Base-by-base conservation (phyloP, 1,140 invertebrate genomes). In the Drosophila mayri region DNA sequence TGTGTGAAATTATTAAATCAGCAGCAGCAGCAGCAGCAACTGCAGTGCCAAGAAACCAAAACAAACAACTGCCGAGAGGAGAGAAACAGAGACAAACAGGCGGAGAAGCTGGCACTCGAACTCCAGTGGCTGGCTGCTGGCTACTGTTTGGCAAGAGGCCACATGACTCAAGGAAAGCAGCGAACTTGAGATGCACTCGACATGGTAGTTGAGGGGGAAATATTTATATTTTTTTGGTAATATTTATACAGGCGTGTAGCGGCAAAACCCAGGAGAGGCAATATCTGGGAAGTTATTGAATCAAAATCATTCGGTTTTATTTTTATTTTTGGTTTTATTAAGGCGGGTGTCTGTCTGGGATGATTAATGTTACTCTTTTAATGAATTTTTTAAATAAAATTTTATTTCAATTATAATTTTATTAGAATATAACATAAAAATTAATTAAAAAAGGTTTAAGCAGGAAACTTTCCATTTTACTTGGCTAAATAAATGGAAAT, bases 81-180 rank as follows among this genome's bases (percentile, higher is more conserved):
- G 47, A 59, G 38, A 32, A n/a, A 41, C 20, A 20, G 14, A 52
- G 30, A 70, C 12, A 41, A 58, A 20, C 35, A 18, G 49, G 28
- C 44, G 41, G 37, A 38, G 41, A 70, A 38, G 44, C 38, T 57
- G 59, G 63, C 54, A 81, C 76, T 79, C 54, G 60, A 50, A 55
- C 76, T 79, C 44, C 54, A 76, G 38, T 49, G 50, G 52, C 40
- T 16, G 57, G 62, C 32, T 16, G 66, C 66, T 81, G 22, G 66
- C 79, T 81, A 77, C 79, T 82, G 79, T 81, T 63, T 63, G 78
- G 41, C 67, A 77, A 68, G 60, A 61, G 55, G 65, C 60, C 66
- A 38, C 61, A 58, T 49, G 37, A 75, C 30, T 63, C 57, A 57
- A 55, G 35, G 52, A 67, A 64, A 55, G 41, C 58, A 63, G 43